Conservation (phyloP, 2,888 invertebrate genomes). For the Parnassius smintheus region DNA sequence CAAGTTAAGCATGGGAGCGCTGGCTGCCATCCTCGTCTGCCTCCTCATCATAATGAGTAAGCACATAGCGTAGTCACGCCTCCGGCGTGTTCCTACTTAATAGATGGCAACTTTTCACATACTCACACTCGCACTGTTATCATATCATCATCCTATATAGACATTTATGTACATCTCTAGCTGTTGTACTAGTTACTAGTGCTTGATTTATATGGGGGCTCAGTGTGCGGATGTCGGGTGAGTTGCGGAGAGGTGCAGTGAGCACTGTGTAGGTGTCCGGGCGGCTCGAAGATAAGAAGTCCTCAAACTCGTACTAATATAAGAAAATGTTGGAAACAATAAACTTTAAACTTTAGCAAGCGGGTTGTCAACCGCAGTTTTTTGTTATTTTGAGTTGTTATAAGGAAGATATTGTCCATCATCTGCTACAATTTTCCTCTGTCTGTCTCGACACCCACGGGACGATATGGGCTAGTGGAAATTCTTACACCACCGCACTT, state of each 20-base stretch:
- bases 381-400: no score
- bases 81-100: slow-evolving; percentile 42
- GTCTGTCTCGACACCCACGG: no score
- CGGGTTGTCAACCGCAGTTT: no score
- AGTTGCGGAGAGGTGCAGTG: slow-evolving; percentile 58
- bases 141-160: slow-evolving; percentile 43
- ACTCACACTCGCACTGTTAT: slow-evolving; percentile 44
- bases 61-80: slow-evolving; percentile 69
- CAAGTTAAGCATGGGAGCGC: slow-evolving; percentile 97
- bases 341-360: no score
- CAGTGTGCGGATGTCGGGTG: slow-evolving; percentile 67
- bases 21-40: slow-evolving; percentile 98
- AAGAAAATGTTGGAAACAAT: no score
- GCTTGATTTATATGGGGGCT: slow-evolving; percentile 64
- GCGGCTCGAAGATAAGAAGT: slow-evolving; percentile 78
- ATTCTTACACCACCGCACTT: no score
- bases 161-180: slow-evolving; percentile 37
- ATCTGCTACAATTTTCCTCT: no score
- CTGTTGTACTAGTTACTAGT: slow-evolving; percentile 42
- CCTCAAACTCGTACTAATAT: no score
- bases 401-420: no score
- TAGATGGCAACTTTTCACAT: slow-evolving; percentile 45
- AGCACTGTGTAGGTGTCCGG: slow-evolving; percentile 86
- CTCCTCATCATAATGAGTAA: slow-evolving; percentile 98
- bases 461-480: no score